Conservation (phyloP, 2,888 invertebrate species). For the Drosophila nr. perissopoda region DNA sequence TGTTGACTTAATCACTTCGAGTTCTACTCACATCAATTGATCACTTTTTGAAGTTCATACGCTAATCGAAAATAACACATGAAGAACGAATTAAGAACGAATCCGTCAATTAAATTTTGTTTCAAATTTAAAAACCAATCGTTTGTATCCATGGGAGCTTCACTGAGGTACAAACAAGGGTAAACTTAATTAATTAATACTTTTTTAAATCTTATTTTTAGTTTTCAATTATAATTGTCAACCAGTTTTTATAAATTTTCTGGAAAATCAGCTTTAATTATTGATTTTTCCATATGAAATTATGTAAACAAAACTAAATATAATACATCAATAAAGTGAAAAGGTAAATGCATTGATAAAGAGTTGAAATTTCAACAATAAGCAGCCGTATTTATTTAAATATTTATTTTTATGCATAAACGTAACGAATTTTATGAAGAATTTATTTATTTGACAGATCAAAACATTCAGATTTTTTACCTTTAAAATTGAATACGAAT, state of each 20-base stretch:
- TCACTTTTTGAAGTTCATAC: conserved; percentile 20
- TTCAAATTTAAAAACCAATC: neutral
- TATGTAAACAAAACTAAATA: neutral
- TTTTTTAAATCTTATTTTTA: neutral
- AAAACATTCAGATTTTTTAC: neutral
- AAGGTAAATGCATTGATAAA: neutral
- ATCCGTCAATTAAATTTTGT: neutral
- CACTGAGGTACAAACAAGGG: neutral
- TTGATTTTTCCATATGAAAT: neutral
- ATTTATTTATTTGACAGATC: neutral
- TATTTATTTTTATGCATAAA: neutral
- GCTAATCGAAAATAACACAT: conserved; percentile 14
- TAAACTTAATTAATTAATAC: too few species aligned
- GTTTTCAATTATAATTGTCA: neutral
- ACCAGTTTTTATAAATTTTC: neutral
- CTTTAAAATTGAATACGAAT: neutral
- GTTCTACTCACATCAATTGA: conserved; percentile 25
- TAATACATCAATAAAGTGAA: neutral
- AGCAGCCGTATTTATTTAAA: neutral
- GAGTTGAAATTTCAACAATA: neutral
- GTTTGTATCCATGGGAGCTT: neutral
- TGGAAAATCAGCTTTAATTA: neutral
- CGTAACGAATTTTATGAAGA: neutral
- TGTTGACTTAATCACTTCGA: conserved; percentile 40
- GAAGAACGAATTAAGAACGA: neutral